Evolutionary conservation across 2,888 invertebrate species (phyloP), one percentile per base, ranked within the genome.

Genomic region (Agriopis marginaria): DNA sequence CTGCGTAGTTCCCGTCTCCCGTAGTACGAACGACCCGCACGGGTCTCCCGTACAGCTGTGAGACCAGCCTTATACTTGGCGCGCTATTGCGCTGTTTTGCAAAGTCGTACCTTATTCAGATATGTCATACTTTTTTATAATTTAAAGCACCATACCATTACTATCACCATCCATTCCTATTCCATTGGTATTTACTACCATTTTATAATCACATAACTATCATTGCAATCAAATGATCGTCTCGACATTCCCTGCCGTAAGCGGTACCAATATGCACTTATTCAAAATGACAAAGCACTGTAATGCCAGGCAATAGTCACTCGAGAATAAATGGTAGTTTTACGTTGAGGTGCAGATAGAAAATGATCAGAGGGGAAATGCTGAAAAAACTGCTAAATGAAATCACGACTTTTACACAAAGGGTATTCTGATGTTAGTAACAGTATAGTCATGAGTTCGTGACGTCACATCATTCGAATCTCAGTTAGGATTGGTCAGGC

Each of bases 271-370:
- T 59, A 63, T 63, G 68, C 63, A 68, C 40, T 68, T 51, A 63
- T 63, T 63, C 63, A 68, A 63, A 63, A 59, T 68, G 68, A 63
- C 54, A 68, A 58, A 68, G 51, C 63, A 59, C 47, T 53, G 47
- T 67, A 51, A 54, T 67, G 51, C 39, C 55, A 61, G 49, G 45
- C 12, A 50, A 62, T 50, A 45, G 39, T 32, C 45, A 54, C 49
- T 54, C 44, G 47, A 42, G 65, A 62, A 66, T 54, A 59, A 51
- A 68, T 68, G 45, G 63, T 59, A 63, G 39, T n/a, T 47, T 10
- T 51, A 45, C 32, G 50, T 62, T 56, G 55, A 47, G 47, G 12
- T 4, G 32, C n/a, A 47, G 45, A 44, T 49, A 32, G 8, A 7
- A 32, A 1, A 54, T 3, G 45, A 32, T 47, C 8, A 12, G 32